Base-by-base conservation (phyloP, 2,888 invertebrate genomes). In the Oxystoma pomonae region DNA sequence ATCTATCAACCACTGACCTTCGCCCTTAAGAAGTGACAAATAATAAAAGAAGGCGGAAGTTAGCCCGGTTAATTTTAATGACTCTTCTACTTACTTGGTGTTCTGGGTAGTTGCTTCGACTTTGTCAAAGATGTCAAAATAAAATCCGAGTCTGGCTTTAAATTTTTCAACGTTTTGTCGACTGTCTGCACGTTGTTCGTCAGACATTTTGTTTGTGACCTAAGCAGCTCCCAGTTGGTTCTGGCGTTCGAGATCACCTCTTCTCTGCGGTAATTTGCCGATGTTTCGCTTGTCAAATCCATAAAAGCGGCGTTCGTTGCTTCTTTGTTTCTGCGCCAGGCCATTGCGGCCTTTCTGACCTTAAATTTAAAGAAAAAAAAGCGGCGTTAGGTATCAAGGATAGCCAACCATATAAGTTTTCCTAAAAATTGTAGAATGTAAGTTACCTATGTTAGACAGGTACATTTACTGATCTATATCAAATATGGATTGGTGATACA, bases 191-290 rank as follows among this genome's bases (percentile, higher is more conserved):
- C 71, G 60, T 73, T 77, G 59, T 79, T 75, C 65, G 74, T 81
- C 52, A 87, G 82, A 69, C 84, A 85, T 78, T 85, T 87, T 35
- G 86, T 87, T 80, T 80, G 80, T 1, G 90, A 87, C 65, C 91
- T 83, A 16, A 92, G 79, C 58, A 92, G 79, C 77, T 93, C 92
- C 92, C 92, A 93, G 75, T 92, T 93, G n/a, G 91, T 91, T 68
- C 91, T 85, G 1, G 92, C 92, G 75, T 92, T 92, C 52, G 91
- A 89, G 67, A 93, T 93, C 1, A 92, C 88, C 78, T 92, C 91
- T 76, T 92, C 92, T n/a, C 92, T 83, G 0, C 88, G 84, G 50
- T 88, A 88, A 67, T 82, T 84, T 52, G 81, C 74, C 59, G 81
- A 81, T 12, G 85, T 83, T 70, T 87, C 85, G 56, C 83, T 82